These are phyloP conservation scores for Tipula helvola DNA, from an alignment of 2,888 invertebrate species.

Conservation along the genomic window DNA sequence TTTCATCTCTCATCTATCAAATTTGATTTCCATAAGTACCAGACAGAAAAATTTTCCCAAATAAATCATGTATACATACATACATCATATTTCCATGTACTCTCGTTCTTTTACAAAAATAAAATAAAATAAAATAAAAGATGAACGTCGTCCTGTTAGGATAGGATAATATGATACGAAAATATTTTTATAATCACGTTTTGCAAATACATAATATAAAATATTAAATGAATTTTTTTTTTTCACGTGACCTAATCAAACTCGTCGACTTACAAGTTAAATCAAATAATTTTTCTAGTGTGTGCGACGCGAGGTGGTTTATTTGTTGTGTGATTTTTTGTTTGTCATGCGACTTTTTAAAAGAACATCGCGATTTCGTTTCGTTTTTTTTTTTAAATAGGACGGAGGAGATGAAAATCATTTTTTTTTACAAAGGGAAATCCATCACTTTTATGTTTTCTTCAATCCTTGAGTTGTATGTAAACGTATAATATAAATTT, in stretches of 20 bases:
- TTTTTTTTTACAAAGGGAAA: neutral
- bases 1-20: neutral
- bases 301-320: too few relatives aligned
- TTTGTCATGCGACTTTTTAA: neutral
- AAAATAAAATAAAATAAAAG: neutral
- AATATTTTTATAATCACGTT: neutral
- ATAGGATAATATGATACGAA: neutral
- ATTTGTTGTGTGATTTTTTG: too few relatives aligned
- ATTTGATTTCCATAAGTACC: neutral
- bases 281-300: neutral
- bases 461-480: neutral
- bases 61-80: neutral
- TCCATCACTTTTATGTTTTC: neutral
- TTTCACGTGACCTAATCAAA: slow-evolving; percentile 7
- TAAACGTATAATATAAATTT: neutral
- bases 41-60: slow-evolving; percentile 4
- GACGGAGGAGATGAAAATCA: neutral
- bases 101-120: neutral
- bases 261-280: neutral
- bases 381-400: neutral
- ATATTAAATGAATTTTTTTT: neutral
- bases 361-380: neutral
- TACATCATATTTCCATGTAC: neutral
- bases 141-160: neutral
- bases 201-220: neutral